These are phyloP conservation scores for Aporophyla nigra DNA, from an alignment of 2,888 invertebrate genomes.

Conservation along the genomic window DNA sequence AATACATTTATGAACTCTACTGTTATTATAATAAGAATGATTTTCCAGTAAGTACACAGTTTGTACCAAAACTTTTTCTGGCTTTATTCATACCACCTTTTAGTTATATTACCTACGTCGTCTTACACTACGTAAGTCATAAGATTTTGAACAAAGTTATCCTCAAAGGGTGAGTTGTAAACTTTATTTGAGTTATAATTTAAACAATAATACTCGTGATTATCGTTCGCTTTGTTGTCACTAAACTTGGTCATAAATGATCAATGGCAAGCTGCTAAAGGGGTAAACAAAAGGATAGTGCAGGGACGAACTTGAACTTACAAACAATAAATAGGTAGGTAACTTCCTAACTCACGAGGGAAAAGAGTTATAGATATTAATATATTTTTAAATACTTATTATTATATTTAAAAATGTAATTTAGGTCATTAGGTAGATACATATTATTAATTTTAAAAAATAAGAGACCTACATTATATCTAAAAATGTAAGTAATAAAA, in stretches of 20 bases:
- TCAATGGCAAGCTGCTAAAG: slow-evolving; percentile 61
- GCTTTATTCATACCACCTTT: slow-evolving; percentile 26
- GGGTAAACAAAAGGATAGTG: slow-evolving; percentile 66
- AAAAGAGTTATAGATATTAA: too few relatives aligned
- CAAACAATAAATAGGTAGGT: not conserved
- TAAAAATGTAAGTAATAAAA: too few relatives aligned
- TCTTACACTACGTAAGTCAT: slow-evolving; percentile 2
- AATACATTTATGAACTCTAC: slow-evolving; percentile 14
- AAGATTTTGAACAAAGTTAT: slow-evolving; percentile 39
- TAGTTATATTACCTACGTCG: slow-evolving; percentile 7
- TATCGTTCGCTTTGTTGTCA: slow-evolving; percentile 80
- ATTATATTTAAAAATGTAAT: too few relatives aligned
- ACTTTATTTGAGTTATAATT: slow-evolving; percentile 79
- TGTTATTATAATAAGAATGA: fast-evolving
- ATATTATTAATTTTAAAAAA: too few relatives aligned
- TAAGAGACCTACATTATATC: too few relatives aligned
- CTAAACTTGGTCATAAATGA: slow-evolving; percentile 70
- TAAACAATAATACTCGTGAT: slow-evolving; percentile 77
- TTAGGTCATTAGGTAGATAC: too few relatives aligned
- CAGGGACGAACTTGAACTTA: slow-evolving; percentile 59
- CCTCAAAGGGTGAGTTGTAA: slow-evolving; percentile 54
- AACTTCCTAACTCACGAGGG: too few relatives aligned
- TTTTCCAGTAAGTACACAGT: not conserved
- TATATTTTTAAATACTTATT: too few relatives aligned
- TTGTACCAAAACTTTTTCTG: not conserved